These are phyloP conservation scores for Thera obeliscata DNA, from an alignment of 2,888 invertebrate genomes.

Conservation along the genomic window DNA sequence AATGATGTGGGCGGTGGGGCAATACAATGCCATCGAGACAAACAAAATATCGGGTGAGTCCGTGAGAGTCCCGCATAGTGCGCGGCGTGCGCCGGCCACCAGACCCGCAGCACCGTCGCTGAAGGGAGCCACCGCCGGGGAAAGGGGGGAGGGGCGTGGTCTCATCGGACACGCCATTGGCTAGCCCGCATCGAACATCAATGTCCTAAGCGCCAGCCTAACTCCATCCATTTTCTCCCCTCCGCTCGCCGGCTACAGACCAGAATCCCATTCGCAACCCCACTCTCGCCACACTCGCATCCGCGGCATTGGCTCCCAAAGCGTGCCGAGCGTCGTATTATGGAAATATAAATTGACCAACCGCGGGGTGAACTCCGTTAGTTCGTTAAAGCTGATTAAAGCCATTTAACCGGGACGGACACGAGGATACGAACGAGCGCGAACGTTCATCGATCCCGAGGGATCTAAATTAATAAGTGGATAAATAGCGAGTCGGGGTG, in stretches of 20 bases:
- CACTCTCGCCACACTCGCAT: conserved; percentile 50
- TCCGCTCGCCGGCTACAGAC: conserved; percentile 58
- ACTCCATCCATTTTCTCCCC: conserved; percentile 57
- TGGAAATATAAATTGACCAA: conserved; percentile 85
- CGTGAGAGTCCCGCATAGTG: conserved; percentile 82
- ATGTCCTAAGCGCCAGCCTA: conserved; percentile 65
- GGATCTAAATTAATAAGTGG: conserved; percentile 73
- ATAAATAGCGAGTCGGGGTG: conserved; percentile 58
- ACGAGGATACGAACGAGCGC: conserved; percentile 79
- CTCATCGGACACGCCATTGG: conserved; percentile 59
- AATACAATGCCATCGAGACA: conserved; percentile 69
- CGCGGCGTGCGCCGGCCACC: conserved; percentile 29
- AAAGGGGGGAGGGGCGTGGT: conserved; percentile 51
- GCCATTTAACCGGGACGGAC: conserved; percentile 83
- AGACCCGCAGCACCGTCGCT: conserved; percentile 26
- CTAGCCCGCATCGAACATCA: conserved; percentile 41
- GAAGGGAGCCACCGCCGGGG: conserved; percentile 37
- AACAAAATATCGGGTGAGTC: conserved; percentile 71
- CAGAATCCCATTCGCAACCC: conserved; percentile 57
- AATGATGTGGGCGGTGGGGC: conserved; percentile 82
- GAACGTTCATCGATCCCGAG: conserved; percentile 78
- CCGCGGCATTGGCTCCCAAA: conserved; percentile 67
- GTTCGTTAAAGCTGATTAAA: conserved; percentile 85
- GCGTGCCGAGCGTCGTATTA: conserved; percentile 67
- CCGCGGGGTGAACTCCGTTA: conserved; percentile 83